Conservation (phyloP, 2,113 vertebrate genomes). For the Bos taurus region DNA sequence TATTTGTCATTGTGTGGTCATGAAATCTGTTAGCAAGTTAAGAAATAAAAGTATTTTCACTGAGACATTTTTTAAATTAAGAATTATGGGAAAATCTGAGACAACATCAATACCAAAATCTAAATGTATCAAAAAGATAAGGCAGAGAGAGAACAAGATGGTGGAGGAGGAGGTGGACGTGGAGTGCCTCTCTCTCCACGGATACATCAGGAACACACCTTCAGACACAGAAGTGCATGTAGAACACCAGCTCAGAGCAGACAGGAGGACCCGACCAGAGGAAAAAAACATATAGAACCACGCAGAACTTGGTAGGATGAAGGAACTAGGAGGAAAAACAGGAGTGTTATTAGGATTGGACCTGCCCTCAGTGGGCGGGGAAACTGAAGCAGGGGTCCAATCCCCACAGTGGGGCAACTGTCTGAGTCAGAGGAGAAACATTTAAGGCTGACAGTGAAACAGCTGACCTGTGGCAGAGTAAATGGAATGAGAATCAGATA, state of each 20-base stretch:
- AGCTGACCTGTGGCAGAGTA: not conserved
- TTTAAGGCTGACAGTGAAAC: not conserved
- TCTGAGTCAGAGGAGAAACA: not conserved
- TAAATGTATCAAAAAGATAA: not conserved
- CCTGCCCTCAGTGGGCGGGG: not conserved
- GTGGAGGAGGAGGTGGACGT: rapidly evolving
- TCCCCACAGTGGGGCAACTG: not conserved
- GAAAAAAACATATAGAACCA: not conserved
- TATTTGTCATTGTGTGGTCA: not conserved
- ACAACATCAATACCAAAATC: not conserved
- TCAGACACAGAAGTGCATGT: not conserved
- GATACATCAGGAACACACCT: not conserved
- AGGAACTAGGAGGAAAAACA: not conserved
- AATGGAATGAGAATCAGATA: not conserved
- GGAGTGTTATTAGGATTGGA: not conserved
- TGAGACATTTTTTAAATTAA: not conserved
- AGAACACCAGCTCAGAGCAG: not conserved
- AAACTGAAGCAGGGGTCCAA: not conserved
- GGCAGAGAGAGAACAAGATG: not conserved
- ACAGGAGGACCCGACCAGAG: not conserved
- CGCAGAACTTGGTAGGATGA: not conserved
- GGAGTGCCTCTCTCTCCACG: not conserved
- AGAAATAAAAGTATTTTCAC: not conserved
- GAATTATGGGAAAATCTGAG: not conserved
- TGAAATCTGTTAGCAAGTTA: conserved; percentile 2